Evolutionary conservation across 2,113 vertebrate species (phyloP).

Genomic region (Benitochromis conjunctus): DNA sequence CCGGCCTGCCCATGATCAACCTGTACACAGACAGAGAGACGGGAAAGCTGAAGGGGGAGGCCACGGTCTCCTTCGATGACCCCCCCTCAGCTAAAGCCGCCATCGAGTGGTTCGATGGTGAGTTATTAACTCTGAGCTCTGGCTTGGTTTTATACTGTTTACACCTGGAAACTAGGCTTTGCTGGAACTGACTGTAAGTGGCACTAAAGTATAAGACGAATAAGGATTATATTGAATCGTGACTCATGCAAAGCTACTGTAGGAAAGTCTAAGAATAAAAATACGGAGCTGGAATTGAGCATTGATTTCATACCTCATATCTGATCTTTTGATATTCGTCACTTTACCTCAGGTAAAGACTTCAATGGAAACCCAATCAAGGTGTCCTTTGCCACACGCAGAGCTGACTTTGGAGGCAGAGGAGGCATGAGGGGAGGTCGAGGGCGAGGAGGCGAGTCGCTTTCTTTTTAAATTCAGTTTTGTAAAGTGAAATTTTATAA

Average conservation of each 20-base stretch:
- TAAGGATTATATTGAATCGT: background rate
- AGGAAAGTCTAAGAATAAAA: background rate
- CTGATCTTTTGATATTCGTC: background rate
- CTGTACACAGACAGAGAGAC: constrained; percentile 89
- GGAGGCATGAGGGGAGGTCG: constrained; percentile 79
- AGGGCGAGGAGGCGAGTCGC: constrained; percentile 76
- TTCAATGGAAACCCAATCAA: constrained; percentile 87
- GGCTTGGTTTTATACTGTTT: background rate
- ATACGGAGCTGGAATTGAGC: background rate
- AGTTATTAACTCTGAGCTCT: background rate
- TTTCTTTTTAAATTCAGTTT: background rate
- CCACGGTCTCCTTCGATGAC: constrained; percentile 88
- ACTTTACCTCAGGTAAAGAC: constrained; percentile 77
- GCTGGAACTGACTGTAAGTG: no score
- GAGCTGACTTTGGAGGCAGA: constrained; percentile 83
- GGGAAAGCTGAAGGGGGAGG: constrained; percentile 89
- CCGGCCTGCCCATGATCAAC: constrained; percentile 91
- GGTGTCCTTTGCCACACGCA: constrained; percentile 87
- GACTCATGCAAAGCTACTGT: background rate
- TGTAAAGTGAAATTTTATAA: background rate
- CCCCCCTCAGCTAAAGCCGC: constrained; percentile 89
- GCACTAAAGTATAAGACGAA: background rate
- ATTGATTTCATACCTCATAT: background rate
- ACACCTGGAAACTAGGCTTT: background rate
- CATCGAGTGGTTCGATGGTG: constrained; percentile 91